Base-by-base conservation (phyloP, 2,888 invertebrate species). In the Lysandra bellargus region DNA sequence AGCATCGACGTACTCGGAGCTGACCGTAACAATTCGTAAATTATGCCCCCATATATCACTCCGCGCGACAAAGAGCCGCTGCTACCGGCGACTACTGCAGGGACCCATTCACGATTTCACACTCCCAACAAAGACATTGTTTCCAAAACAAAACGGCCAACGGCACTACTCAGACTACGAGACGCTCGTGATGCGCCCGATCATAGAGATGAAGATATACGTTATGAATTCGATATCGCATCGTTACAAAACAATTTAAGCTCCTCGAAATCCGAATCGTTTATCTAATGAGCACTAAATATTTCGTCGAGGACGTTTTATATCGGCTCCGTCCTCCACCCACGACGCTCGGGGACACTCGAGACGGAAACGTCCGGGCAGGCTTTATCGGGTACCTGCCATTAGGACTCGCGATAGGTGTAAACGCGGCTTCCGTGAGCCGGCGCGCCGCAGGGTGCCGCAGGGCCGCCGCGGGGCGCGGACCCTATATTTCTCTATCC, bases 271-370 rank as follows among this genome's bases (percentile, higher is more conserved):
- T 90, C 91, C 88, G 92, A 92, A 93, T 92, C 91, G 92, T 91
- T 93, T 93, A 93, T 93, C 93, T 93, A 94, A 93, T 94, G 92
- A 93, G 93, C 91, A 92, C 93, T 93, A 93, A 93, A 92, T 92
- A 93, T 92, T 92, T 94, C 94, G 90, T 92, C 92, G 93, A 91
- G 90, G 88, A 88, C 90, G 92, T 92, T 93, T 93, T 92, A 92
- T 93, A 91, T 92, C 89, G 87, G 89, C 90, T 94, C 92, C 91
- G 86, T 92, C 91, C 91, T 94, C 90, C 93, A 92, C 93, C 93
- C 92, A 94, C 93, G 92, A 88, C 90, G 92, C 86, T 92, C 88
- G 87, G 90, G 87, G 88, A 84, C 88, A 89, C 89, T 88, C 87
- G 88, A 88, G 89, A 89, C 90, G 93, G 93, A 93, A 93, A 94